phyloP scores from a whole-genome alignment of 2,113 vertebrate species.

The Tetraodon nigroviridis region DNA sequence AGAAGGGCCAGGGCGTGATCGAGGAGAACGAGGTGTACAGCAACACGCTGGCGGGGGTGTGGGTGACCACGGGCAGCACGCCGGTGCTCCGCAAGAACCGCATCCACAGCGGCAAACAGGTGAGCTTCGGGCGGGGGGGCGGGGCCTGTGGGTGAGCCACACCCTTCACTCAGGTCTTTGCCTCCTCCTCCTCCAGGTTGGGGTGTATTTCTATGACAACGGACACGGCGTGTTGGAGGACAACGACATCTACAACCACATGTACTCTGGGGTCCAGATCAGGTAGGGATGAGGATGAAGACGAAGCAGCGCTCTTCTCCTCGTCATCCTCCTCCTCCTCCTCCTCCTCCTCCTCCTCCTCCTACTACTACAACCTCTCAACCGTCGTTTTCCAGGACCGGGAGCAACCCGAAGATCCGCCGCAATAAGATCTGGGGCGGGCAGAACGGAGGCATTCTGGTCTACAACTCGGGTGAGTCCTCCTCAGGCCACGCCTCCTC shows the following conservation, averaged over 20 bases:
- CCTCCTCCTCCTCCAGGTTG: constrained; percentile 84
- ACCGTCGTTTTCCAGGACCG: constrained; percentile 83
- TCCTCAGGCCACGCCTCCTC: too few species aligned
- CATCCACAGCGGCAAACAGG: constrained; percentile 99
- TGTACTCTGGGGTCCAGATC: constrained; percentile 99
- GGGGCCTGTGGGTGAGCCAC: too few species aligned
- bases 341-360: too few species aligned
- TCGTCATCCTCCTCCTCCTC: neutral
- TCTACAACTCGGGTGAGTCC: constrained; percentile 92
- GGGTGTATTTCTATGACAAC: constrained; percentile 99
- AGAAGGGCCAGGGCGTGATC: constrained; percentile 98
- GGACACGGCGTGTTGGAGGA: constrained; percentile 97
- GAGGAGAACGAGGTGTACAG: constrained; percentile 99
- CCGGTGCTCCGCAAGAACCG: constrained; percentile 95
- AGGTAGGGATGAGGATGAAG: constrained; percentile 83
- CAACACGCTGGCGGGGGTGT: constrained; percentile 97
- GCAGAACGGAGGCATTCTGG: constrained; percentile 97
- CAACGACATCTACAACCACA: constrained; percentile 99
- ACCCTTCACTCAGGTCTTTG: too few species aligned
- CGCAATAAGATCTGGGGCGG: constrained; percentile 99
- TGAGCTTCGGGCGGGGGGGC: too few species aligned
- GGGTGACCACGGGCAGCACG: constrained; percentile 98
- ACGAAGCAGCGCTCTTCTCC: too few species aligned
- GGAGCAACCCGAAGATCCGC: constrained; percentile 98
- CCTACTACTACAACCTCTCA: neutral